phyloP scores from a whole-genome alignment of 2,113 vertebrate genomes.

The Dunckerocampus dactyliophorus region DNA sequence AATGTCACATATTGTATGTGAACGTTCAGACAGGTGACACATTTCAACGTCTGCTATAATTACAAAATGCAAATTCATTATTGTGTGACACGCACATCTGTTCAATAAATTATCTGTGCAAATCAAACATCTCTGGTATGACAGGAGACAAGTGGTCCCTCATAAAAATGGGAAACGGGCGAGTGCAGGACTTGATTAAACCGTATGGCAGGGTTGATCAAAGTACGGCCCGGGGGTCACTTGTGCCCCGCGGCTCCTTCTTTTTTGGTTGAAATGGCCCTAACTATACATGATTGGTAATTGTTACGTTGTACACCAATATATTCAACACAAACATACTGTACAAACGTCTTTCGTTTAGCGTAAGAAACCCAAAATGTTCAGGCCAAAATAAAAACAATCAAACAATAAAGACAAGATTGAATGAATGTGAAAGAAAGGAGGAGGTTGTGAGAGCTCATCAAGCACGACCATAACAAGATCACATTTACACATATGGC shows the following conservation, averaged over 20 bases:
- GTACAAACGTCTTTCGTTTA: not conserved
- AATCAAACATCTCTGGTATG: not conserved
- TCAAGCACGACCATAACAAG: slow-evolving; percentile 15
- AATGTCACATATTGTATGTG: not conserved
- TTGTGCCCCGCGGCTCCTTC: too few relatives aligned
- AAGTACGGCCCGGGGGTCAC: not conserved
- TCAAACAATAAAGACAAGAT: not conserved
- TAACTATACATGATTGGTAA: too few relatives aligned
- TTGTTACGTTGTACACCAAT: too few relatives aligned
- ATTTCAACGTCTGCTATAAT: not conserved
- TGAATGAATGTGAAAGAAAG: not conserved
- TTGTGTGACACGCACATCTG: not conserved
- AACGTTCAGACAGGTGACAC: not conserved
- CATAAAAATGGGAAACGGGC: not conserved
- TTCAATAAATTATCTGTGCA: not conserved
- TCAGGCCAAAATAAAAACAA: not conserved
- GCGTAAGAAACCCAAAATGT: not conserved
- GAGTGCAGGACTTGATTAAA: not conserved
- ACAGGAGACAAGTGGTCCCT: too few relatives aligned
- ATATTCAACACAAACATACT: too few relatives aligned
- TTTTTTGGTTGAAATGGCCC: too few relatives aligned
- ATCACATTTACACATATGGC: slow-evolving; percentile 34
- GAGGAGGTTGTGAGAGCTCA: slow-evolving; percentile 3
- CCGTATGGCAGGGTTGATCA: not conserved
- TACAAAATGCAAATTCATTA: not conserved